Percentiles rank a stretch among this genome's conserved stretches.
Conservation (phyloP, 2,888 invertebrate genomes). For the Polydrusus cervinus region DNA sequence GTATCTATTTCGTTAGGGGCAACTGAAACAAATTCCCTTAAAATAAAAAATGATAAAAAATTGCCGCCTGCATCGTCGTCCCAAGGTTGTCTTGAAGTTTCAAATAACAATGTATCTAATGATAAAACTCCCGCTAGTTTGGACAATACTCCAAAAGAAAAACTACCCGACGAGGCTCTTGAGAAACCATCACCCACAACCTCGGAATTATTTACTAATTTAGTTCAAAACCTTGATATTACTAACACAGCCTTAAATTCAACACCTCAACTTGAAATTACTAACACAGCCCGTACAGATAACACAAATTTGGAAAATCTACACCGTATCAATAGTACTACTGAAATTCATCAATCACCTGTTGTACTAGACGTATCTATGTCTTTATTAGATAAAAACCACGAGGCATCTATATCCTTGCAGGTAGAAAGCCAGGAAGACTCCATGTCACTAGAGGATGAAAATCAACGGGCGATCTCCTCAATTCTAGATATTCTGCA, state of each 20-base stretch:
- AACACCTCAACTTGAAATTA: conserved; percentile 14
- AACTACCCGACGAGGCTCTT: background rate
- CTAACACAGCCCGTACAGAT: background rate
- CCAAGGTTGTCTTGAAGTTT: background rate
- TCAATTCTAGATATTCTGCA: background rate
- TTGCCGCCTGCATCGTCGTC: background rate
- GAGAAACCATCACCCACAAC: background rate
- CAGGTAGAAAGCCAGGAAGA: background rate
- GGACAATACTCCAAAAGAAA: background rate
- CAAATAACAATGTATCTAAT: background rate
- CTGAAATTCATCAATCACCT: background rate
- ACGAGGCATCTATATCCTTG: background rate
- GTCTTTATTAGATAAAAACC: background rate
- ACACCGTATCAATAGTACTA: background rate
- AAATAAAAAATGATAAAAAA: conserved; percentile 4
- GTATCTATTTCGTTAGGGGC: conserved; percentile 13
- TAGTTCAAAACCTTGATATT: conserved; percentile 5
- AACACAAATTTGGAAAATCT: background rate
- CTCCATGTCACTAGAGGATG: background rate
- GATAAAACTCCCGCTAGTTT: background rate
- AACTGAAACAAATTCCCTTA: background rate
- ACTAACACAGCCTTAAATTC: background rate
- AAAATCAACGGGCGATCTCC: background rate
- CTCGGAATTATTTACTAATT: background rate
- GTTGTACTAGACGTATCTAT: background rate